Evolutionary conservation across 1,140 invertebrate species (phyloP), one percentile per base, ranked within the genome.

Genomic region (Drosophila athabasca): DNA sequence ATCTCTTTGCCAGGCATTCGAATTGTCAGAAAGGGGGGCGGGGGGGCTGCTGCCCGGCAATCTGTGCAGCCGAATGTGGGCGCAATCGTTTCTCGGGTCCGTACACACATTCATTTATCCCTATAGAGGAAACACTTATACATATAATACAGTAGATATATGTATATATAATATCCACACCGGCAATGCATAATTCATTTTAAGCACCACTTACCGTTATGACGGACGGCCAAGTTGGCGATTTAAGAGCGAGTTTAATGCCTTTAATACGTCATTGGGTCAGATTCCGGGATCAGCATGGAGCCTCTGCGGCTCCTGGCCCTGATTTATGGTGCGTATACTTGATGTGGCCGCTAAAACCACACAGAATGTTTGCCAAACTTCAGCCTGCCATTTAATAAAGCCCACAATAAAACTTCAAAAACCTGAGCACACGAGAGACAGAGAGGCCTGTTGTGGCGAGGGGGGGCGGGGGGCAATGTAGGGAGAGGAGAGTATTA

Each of bases 311-410:
- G 59, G 78, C 50, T 58, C 57, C 59, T 70, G 79, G 76, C 82
- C 84, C 82, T 84, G 81, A 84, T 84, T 87, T 87, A 85, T 85
- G 81, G 73, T 71, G 81, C 81, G 81, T 85, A 85, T 87, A 85
- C 82, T 87, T 85, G 81, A 87, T 85, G 81, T 50, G 68, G 69
- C 82, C 62, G 69, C 81, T 65, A 75, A 60, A 87, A 68, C 81
- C 82, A 49, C 82, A 81, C 78, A 75, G 57, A 85, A 65, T 75
- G 74, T 65, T 76, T 62, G 53, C 74, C 35, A 61, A 69, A 69
- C 67, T 69, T 73, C 60, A 49, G 59, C 31, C 46, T 41, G 41
- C 51, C 17, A 53, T 24, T 68, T 71, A 66, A 76, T 76, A 76
- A 80, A 73, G 65, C 73, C 52, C 41, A 52, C 53, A 74, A 68